phyloP scores from a whole-genome alignment of 2,113 vertebrate species.

The Typhlomys cinereus region DNA sequence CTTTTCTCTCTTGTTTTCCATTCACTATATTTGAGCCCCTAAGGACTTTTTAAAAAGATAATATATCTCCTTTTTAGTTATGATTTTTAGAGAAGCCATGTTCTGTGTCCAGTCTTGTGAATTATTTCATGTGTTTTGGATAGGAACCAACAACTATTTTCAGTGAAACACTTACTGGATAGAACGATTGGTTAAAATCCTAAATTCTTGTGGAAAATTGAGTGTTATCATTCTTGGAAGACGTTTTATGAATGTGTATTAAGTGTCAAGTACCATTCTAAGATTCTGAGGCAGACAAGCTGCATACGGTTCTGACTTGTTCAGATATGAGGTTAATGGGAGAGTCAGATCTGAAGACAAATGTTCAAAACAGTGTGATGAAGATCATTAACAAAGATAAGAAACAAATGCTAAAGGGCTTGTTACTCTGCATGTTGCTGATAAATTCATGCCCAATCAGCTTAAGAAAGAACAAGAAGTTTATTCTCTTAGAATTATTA shows the following conservation, averaged over 20 bases:
- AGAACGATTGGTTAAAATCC: neutral
- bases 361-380: neutral
- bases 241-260: neutral
- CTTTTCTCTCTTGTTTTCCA: constrained; percentile 44
- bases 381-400: neutral
- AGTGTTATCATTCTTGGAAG: constrained; percentile 8
- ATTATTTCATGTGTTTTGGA: neutral
- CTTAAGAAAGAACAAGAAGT: too few species aligned
- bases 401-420: neutral
- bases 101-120: neutral
- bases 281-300: neutral
- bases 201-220: constrained; percentile 6
- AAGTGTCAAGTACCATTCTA: neutral
- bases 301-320: neutral
- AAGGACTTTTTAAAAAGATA: constrained; percentile 19
- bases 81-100: neutral
- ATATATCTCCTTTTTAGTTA: neutral
- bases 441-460: too few species aligned
- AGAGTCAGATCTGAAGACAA: neutral
- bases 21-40: constrained; percentile 14
- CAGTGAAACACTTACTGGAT: neutral
- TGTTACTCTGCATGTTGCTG: too few species aligned
- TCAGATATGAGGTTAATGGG: neutral
- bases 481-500: too few species aligned
- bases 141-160: neutral